Evolutionary conservation across 2,113 vertebrate species (phyloP), one percentile per base, ranked within the genome.

Genomic region (Corythoichthys intestinalis): DNA sequence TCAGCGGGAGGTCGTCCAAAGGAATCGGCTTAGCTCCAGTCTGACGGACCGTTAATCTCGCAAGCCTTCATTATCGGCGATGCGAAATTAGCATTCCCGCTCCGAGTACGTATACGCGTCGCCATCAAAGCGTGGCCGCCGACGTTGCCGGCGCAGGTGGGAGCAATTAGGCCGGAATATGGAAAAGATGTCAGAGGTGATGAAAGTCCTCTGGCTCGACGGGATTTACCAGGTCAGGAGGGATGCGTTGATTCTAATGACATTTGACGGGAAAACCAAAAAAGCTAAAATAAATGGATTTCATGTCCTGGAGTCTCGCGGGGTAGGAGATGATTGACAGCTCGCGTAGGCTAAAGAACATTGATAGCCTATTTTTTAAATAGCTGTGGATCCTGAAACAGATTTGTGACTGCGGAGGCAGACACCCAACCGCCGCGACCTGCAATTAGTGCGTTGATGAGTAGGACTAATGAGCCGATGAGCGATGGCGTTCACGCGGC

Each of bases 401-500:
- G 41, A 44, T 7, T 44, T 4, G 41, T 7, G 9, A 8, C 41
- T 8, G 73, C 76, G 53, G 49, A 76, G 78, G 74, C 83, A 84
- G 72, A 76, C 79, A 60, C 67, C 70, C 78, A 53, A n/a, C 75
- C 73, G 77, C 87, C 83, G 85, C 83, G 72, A 77, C 65, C 71
- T 80, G 80, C 83, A 86, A 89, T 91, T 89, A 90, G 77, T 77
- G 77, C 74, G 65, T 80, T 84, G 81, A 88, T 88, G 87, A 88
- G 83, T 53, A 77, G 79, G 85, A 85, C 79, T 87, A 89, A 89
- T 76, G 87, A 85, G 82, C 85, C 84, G 72, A 79, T 74, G 85
- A 88, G 80, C 65, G 76, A 80, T 79, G 65, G 57, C 62, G 81
- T 73, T 73, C 63, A 76, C 70, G 59, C 74, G 58, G 56, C 71